Percentiles rank a stretch among this genome's conserved stretches.
phyloP scores from a whole-genome alignment of 1,140 invertebrate species.

The Monomorium pharaonis region DNA sequence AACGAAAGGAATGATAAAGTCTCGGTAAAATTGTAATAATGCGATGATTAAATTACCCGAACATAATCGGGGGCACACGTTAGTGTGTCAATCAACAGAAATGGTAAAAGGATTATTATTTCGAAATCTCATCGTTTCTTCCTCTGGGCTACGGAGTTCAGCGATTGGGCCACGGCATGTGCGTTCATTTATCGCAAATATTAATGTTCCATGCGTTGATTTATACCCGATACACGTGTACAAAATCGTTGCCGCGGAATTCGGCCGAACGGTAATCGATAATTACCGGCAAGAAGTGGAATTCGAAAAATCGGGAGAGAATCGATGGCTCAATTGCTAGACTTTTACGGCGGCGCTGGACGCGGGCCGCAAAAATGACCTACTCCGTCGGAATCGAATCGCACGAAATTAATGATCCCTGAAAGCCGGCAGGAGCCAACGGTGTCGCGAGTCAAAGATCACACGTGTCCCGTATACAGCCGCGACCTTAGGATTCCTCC shows the following conservation, averaged over 20 bases:
- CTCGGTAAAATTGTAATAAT: constrained; percentile 54
- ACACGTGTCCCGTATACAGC: not conserved
- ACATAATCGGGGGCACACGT: not conserved
- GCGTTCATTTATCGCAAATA: not conserved
- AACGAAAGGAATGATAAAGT: constrained; percentile 46
- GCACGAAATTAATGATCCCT: constrained; percentile 63
- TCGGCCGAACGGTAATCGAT: constrained; percentile 26
- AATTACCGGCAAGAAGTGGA: constrained; percentile 23
- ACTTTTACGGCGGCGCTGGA: constrained; percentile 15
- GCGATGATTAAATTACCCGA: not conserved
- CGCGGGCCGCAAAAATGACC: not conserved
- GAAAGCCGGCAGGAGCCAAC: constrained; percentile 22
- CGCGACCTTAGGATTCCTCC: constrained; percentile 21
- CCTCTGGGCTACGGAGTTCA: not conserved
- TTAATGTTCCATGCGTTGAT: constrained; percentile 1
- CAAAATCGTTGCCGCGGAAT: constrained; percentile 13
- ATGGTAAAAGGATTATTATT: not conserved
- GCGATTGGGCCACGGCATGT: not conserved
- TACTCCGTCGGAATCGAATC: constrained; percentile 32
- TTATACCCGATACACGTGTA: not conserved
- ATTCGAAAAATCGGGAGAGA: constrained; percentile 11
- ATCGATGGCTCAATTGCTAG: not conserved
- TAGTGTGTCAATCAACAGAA: not conserved
- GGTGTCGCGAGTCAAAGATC: constrained; percentile 27
- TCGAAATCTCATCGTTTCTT: not conserved